Evolutionary conservation across 1,140 invertebrate genomes (phyloP).

Genomic region (Drosophila lowei): DNA sequence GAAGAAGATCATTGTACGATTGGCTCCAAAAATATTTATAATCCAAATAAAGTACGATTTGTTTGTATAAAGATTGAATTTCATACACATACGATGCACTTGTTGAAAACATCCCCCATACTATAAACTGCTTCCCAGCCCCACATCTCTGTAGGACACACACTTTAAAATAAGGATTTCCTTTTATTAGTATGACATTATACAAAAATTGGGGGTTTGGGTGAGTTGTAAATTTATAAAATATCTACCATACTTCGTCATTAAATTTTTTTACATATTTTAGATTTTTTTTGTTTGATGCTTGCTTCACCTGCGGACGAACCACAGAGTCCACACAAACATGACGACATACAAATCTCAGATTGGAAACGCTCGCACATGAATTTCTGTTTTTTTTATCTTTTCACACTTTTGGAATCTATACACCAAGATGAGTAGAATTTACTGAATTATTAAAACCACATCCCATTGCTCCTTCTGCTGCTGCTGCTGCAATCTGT

Average conservation of each 20-base stretch:
- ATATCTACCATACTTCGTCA: constrained; percentile 76
- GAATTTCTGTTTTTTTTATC: neutral
- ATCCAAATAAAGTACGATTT: too few relatives aligned
- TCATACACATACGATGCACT: too few relatives aligned
- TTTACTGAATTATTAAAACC: constrained; percentile 19
- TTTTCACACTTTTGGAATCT: constrained; percentile 34
- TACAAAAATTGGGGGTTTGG: constrained; percentile 56
- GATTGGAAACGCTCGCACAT: constrained; percentile 3
- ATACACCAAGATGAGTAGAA: constrained; percentile 39
- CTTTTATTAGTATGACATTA: constrained; percentile 57
- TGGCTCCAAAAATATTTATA: too few relatives aligned
- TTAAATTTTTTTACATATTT: constrained; percentile 53
- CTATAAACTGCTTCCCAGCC: too few relatives aligned
- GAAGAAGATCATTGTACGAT: too few relatives aligned
- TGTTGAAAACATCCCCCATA: neutral
- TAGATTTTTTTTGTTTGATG: constrained; percentile 32
- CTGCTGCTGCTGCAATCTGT: constrained; percentile 60
- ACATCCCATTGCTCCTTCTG: neutral
- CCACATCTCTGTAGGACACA: neutral
- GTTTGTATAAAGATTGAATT: too few relatives aligned
- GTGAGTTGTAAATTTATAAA: constrained; percentile 75
- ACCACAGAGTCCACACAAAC: constrained; percentile 15
- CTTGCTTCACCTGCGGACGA: constrained; percentile 29
- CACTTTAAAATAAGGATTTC: constrained; percentile 42
- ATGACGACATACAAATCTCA: constrained; percentile 31